Conservation (phyloP, 1,140 invertebrate species). For the Trichomalopsis sarcophagae region DNA sequence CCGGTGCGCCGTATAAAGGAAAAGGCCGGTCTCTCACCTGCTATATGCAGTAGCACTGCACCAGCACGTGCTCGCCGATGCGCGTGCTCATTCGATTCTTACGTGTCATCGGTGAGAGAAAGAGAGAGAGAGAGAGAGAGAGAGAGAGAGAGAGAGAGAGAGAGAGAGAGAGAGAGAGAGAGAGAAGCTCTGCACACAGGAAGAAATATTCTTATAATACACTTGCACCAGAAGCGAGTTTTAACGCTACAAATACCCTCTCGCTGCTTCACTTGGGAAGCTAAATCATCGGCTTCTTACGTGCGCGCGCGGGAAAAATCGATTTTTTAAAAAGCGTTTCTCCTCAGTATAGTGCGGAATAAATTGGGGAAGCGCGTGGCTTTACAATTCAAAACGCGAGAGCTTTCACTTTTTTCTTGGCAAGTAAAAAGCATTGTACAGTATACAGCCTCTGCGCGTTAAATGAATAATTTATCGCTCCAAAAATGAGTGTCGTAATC, state of each 20-base stretch:
- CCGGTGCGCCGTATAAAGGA: neutral
- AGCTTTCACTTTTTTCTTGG: neutral
- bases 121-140: too few species aligned
- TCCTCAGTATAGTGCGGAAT: neutral
- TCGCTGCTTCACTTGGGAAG: neutral
- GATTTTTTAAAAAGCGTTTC: neutral
- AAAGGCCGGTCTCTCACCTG: neutral
- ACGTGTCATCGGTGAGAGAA: neutral
- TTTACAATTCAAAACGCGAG: neutral
- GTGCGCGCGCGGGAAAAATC: neutral
- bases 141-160: too few species aligned
- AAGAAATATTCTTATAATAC: neutral
- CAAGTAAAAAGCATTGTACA: neutral
- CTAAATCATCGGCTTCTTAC: constrained; percentile 1
- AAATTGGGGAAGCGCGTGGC: neutral
- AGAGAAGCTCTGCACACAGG: neutral
- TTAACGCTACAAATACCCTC: neutral
- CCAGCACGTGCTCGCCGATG: neutral
- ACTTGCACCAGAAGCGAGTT: neutral
- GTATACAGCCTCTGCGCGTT: neutral
- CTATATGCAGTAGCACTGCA: neutral
- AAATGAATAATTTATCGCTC: constrained; percentile 31
- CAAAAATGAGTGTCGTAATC: constrained; percentile 10
- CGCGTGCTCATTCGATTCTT: constrained; percentile 20
- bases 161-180: neutral